Percentiles rank a stretch among this genome's conserved stretches.
These are phyloP conservation scores for Tokudaia tokunoshimensis DNA, from an alignment of 2,797 vertebrate genomes.

Conservation along the genomic window DNA sequence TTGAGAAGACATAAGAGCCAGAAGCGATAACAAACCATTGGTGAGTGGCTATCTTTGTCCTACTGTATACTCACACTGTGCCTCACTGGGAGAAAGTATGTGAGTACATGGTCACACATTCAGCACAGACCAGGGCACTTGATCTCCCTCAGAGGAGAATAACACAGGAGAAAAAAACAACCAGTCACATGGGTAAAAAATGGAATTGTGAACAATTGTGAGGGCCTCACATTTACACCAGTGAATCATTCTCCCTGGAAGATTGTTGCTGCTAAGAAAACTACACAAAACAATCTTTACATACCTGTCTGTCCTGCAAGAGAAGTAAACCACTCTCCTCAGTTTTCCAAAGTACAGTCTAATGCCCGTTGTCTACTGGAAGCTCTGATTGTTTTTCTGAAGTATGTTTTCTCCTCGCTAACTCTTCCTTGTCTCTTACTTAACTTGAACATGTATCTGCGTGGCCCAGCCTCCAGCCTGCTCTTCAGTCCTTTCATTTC, in stretches of 20 bases:
- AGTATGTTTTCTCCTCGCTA: neutral
- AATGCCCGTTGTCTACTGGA: neutral
- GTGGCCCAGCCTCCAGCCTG: neutral
- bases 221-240: neutral
- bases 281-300: neutral
- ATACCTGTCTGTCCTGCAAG: neutral
- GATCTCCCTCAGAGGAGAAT: neutral
- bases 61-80: neutral
- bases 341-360: slow-evolving; percentile 1
- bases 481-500: neutral
- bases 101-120: neutral
- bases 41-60: neutral
- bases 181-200: neutral
- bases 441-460: neutral
- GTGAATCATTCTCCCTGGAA: neutral
- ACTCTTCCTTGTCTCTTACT: neutral
- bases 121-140: neutral
- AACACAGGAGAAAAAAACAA: neutral
- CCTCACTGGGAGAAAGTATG: neutral
- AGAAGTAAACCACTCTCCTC: slow-evolving; percentile 8
- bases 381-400: neutral
- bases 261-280: neutral
- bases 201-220: neutral
- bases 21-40: neutral
- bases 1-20: neutral